Conservation (phyloP, 1,140 invertebrate genomes). For the Leptonema lineaticorne region DNA sequence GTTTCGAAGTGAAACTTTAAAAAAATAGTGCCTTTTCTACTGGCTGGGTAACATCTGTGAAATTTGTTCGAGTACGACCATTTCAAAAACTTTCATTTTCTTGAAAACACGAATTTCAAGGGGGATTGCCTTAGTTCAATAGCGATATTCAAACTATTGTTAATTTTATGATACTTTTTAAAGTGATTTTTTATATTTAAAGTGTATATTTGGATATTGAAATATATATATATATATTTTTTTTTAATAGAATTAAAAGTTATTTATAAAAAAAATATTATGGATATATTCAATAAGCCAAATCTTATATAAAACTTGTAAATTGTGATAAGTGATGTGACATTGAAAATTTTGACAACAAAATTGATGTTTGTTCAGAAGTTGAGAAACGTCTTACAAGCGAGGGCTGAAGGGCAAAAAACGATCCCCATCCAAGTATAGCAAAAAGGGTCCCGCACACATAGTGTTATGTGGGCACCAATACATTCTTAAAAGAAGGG, state of each 20-base stretch:
- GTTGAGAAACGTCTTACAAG: slow-evolving; percentile 5
- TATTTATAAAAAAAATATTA: too few relatives aligned
- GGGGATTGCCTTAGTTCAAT: too few relatives aligned
- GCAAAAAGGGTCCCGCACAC: slow-evolving; percentile 11
- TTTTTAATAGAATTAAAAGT: too few relatives aligned
- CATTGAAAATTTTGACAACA: slow-evolving; percentile 1
- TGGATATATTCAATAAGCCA: too few relatives aligned
- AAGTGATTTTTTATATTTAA: too few relatives aligned
- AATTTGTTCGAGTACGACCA: slow-evolving; percentile 5
- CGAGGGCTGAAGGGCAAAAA: background rate
- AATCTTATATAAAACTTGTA: too few relatives aligned
- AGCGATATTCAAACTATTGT: too few relatives aligned
- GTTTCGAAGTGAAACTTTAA: slow-evolving; percentile 20
- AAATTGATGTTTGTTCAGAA: background rate
- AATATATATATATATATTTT: too few relatives aligned
- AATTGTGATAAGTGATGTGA: background rate
- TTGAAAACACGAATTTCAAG: slow-evolving; percentile 4
- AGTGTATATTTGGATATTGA: too few relatives aligned
- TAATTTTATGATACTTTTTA: too few relatives aligned
- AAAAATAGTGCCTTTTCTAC: background rate
- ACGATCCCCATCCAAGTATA: background rate
- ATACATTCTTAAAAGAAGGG: background rate
- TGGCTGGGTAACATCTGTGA: slow-evolving; percentile 9
- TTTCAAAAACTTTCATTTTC: slow-evolving; percentile 26
- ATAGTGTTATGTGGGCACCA: background rate